Evolutionary conservation across 2,113 vertebrate genomes (phyloP), one percentile per base, ranked within the genome.

Genomic region (Onychorhynchus coronatus): DNA sequence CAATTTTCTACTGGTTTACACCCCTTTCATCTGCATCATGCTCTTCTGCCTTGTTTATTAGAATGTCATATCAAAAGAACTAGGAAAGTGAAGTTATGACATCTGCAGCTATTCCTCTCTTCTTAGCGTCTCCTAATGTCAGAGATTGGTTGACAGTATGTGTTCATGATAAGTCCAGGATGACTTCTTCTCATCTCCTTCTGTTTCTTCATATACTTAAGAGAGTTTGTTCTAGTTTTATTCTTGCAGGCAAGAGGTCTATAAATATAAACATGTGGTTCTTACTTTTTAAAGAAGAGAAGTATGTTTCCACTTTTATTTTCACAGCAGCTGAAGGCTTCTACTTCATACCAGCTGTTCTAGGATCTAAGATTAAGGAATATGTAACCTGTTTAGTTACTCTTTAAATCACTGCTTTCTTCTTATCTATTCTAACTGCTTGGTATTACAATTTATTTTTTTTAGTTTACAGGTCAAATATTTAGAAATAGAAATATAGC

Each of bases 21-120:
- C 52, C 35, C 22, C 42, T 93, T 96, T 94, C 50, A 92, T 93
- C 91, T 63, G 27, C 56, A 71, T 63, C 55, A 39, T 63, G 14
- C 47, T 93, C 85, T 89, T 71, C 86, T 67, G 58, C 8, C 39
- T 91, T 92, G 72, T 93, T 95, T 81, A 77, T 81, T 82, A 93
- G 79, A 77, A 84, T 75, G 56, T 89, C 91, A 92, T 89, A 95
- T 97, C 83, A 95, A 92, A 97, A 97, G 86, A 62, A 31, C 63
- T 56, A 33, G 33, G 39, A 67, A 91, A 91, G 42, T 65, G 10
- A 88, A 67, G 33, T 89, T 92, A 28, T 71, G 89, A 74, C 55
- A 92, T 86, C 47, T 95, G 16, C 63, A 88, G 39, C 30, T 84
- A 88, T 93, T 88, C 20, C 42, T 71, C 16, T 59, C 14, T 73